These are phyloP conservation scores for Troides oblongomaculatus DNA, from an alignment of 2,888 invertebrate genomes.

Conservation along the genomic window DNA sequence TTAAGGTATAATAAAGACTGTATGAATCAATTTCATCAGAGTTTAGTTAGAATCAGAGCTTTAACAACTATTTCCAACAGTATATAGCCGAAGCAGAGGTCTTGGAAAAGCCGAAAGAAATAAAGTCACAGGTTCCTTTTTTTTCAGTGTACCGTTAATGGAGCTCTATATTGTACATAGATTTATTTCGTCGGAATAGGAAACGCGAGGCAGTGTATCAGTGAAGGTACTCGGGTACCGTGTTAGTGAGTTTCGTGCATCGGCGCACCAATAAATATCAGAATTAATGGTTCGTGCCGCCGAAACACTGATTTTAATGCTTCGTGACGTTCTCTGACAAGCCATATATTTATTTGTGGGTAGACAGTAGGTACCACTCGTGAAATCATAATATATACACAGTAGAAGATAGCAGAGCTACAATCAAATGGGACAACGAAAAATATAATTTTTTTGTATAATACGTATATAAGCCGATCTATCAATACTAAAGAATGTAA, in stretches of 20 bases:
- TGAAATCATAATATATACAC: neutral
- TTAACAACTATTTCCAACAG: too few species aligned
- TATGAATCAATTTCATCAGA: too few species aligned
- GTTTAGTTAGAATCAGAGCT: too few species aligned
- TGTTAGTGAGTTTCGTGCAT: slow-evolving; percentile 54
- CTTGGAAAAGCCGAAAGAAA: neutral
- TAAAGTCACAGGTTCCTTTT: neutral
- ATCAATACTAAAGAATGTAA: too few species aligned
- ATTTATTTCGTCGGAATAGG: slow-evolving; percentile 10
- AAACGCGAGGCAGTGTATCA: slow-evolving; percentile 9
- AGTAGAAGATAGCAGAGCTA: neutral
- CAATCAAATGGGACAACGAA: neutral
- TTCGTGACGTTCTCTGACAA: slow-evolving; percentile 65
- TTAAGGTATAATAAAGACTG: too few species aligned
- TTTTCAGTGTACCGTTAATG: neutral
- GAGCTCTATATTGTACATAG: slow-evolving; percentile 1
- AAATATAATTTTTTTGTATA: too few species aligned
- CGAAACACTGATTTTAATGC: slow-evolving; percentile 73
- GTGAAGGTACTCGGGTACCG: slow-evolving; percentile 32
- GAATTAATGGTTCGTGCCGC: slow-evolving; percentile 70
- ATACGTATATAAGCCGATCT: too few species aligned
- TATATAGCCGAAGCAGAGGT: neutral
- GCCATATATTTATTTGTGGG: slow-evolving; percentile 49
- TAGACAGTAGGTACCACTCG: slow-evolving; percentile 33
- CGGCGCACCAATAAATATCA: slow-evolving; percentile 61